Conservation (phyloP, 2,113 vertebrate species). For the Alligator mississippiensis region DNA sequence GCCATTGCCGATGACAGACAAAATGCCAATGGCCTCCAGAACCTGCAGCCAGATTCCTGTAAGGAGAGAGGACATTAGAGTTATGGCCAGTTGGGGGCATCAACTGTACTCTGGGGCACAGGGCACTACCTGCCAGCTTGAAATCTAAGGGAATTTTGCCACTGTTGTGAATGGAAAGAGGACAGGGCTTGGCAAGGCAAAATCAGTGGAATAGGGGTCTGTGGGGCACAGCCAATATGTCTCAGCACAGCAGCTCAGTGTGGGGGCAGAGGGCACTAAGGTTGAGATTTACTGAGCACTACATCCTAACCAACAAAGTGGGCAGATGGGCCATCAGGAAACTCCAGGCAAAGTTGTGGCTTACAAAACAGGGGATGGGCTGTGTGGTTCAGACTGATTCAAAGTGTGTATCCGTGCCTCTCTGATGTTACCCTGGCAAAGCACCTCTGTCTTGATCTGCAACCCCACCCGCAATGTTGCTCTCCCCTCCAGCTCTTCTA, state of each 20-base stretch:
- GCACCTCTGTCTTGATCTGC: background rate
- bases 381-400: background rate
- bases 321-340: background rate
- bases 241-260: background rate
- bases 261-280: background rate
- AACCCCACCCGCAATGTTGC: background rate
- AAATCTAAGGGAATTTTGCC: background rate
- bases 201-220: background rate
- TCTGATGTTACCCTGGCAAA: background rate
- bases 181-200: background rate
- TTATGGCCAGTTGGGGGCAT: background rate
- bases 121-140: background rate
- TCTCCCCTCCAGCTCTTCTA: background rate
- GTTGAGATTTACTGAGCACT: background rate
- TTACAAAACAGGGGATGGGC: background rate
- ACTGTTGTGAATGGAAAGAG: background rate
- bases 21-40: slow-evolving; percentile 87
- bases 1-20: slow-evolving; percentile 93
- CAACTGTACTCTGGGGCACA: accelerated
- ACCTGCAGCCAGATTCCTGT: slow-evolving; percentile 89
- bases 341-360: background rate
- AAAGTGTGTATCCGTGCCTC: background rate
- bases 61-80: background rate
- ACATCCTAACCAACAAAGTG: background rate
- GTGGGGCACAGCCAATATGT: background rate